Base-by-base conservation (phyloP, 1,140 invertebrate species). In the Leptoteleia sp. region DNA sequence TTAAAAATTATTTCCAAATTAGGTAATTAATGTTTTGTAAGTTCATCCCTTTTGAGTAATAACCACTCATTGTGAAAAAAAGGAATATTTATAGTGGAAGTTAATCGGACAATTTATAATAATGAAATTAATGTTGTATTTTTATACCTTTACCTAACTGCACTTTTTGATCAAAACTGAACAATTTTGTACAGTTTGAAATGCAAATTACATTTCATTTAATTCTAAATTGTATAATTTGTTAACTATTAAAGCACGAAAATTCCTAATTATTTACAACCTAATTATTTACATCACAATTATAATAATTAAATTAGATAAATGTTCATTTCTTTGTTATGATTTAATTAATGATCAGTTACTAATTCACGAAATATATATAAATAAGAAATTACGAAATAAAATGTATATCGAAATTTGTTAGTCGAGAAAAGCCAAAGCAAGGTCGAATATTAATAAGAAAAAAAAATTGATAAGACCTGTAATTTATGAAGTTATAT, bases 341-440 rank as follows among this genome's bases (percentile, higher is more conserved):
- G 1, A 4, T 12, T 37, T 12, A 37, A 2, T 37, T 37, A 13
- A 3, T 37, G 12, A 15, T 37, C 33, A 7, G n/a, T n/a, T n/a
- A n/a, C n/a, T 37, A 37, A 52, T 12, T 19, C 11, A 50, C 1
- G 13, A 13, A 42, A 59, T 48, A 43, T 54, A 16, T 40, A 19
- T 9, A 55, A 57, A 37, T 3, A 48, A 45, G 13, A n/a, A n/a
- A n/a, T n/a, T 27, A 25, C 29, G 9, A 22, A 43, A 40, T 15
- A 57, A 64, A 54, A 17, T 31, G 48, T 50, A 55, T 45, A 59
- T 72, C 68, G 72, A 82, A 79, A 82, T 82, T 79, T 71, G 57
- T 83, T 83, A 85, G 81, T 84, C 82, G 73, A 80, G 76, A 80
- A 68, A 84, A 84, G 81, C 83, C 84, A 86, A 86, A 85, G 85